These are phyloP conservation scores for Brachyopa scutellaris DNA, from an alignment of 2,888 invertebrate species.

Conservation along the genomic window DNA sequence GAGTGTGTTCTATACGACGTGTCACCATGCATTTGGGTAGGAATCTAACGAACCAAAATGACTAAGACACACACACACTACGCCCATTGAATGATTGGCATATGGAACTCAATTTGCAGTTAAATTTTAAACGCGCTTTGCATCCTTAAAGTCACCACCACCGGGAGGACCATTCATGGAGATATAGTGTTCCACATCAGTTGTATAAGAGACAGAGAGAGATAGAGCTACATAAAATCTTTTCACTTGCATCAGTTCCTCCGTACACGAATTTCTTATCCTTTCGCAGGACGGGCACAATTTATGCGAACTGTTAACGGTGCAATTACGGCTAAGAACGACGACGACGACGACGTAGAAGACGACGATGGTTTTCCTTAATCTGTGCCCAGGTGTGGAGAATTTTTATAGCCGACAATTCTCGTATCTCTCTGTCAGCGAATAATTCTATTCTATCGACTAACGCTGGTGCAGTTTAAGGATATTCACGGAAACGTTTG, in stretches of 20 bases:
- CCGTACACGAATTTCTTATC: slow-evolving; percentile 40
- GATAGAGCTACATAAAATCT: slow-evolving; percentile 23
- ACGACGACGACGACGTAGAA: slow-evolving; percentile 28
- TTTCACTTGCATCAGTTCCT: slow-evolving; percentile 33
- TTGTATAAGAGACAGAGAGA: background rate
- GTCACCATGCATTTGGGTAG: slow-evolving; percentile 18
- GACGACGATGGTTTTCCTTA: slow-evolving; percentile 46
- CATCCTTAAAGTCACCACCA: slow-evolving; percentile 47
- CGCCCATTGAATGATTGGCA: slow-evolving; percentile 57
- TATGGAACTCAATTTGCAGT: slow-evolving; percentile 72
- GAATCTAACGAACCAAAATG: slow-evolving; percentile 68
- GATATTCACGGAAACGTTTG: slow-evolving; percentile 22
- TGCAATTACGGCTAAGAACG: slow-evolving; percentile 61
- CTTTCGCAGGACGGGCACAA: slow-evolving; percentile 47
- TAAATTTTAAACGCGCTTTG: slow-evolving; percentile 70
- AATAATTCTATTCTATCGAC: slow-evolving; percentile 55
- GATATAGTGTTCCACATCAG: slow-evolving; percentile 21
- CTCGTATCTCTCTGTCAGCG: slow-evolving; percentile 60
- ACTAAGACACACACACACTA: slow-evolving; percentile 54
- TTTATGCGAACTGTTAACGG: slow-evolving; percentile 68
- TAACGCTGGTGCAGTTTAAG: slow-evolving; percentile 9
- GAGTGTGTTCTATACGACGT: slow-evolving; percentile 3
- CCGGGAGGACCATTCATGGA: slow-evolving; percentile 7
- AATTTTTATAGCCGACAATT: slow-evolving; percentile 66
- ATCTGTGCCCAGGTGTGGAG: slow-evolving; percentile 66